These are phyloP conservation scores for Coreoperca whiteheadi DNA, from an alignment of 2,113 vertebrate genomes.

Conservation along the genomic window DNA sequence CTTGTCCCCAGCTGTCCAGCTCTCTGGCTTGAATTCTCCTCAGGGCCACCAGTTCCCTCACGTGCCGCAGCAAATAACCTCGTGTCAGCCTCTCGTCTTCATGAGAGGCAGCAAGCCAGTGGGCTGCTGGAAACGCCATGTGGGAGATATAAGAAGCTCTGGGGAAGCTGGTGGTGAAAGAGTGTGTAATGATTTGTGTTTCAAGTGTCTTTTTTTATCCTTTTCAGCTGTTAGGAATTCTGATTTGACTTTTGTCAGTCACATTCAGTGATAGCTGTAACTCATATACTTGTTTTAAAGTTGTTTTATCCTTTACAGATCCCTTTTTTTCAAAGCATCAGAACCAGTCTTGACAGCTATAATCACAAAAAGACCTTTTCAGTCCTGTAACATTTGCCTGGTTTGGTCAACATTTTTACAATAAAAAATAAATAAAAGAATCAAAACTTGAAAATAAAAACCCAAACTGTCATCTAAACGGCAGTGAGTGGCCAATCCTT, in stretches of 20 bases:
- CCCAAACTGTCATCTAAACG: background rate
- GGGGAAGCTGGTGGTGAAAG: background rate
- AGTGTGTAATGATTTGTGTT: background rate
- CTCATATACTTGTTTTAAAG: background rate
- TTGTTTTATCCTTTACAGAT: background rate
- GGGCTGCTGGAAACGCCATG: background rate
- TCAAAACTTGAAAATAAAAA: background rate
- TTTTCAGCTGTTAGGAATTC: background rate
- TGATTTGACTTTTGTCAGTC: background rate
- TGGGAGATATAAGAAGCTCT: slow-evolving; percentile 9
- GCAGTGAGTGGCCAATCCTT: background rate
- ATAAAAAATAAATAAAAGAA: background rate
- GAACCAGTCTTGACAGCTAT: background rate
- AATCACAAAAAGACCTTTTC: background rate
- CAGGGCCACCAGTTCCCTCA: slow-evolving; percentile 38
- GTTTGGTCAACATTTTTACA: background rate
- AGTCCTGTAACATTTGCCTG: background rate
- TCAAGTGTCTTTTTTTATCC: slow-evolving; percentile 1
- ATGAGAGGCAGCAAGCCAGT: slow-evolving; percentile 21
- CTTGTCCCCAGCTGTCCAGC: slow-evolving; percentile 52
- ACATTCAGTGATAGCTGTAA: background rate
- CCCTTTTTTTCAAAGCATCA: background rate
- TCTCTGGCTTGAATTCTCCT: slow-evolving; percentile 44
- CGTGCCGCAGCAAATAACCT: slow-evolving; percentile 31
- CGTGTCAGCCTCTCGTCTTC: slow-evolving; percentile 21